Evolutionary conservation across 1,140 invertebrate species (phyloP), one percentile per base, ranked within the genome.

Genomic region (Heliothis virescens): DNA sequence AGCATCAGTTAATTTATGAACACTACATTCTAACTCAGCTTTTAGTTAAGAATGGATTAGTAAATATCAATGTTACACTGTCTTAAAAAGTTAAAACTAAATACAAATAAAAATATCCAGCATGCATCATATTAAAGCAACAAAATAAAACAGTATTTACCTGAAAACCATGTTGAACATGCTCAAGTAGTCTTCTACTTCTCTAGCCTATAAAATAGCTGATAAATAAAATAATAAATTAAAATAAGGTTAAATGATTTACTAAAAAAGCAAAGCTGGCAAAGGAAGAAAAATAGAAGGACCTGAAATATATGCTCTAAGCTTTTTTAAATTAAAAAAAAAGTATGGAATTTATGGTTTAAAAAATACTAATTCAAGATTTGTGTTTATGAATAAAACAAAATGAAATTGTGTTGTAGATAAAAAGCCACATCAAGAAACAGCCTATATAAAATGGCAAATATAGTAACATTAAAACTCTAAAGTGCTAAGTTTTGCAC

Each of bases 111-210:
- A 41, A 41, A 41, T 41, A 41, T 41, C 34, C 5, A 41, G 34
- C 34, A 41, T 7, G 34, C 34, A 41, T 9, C 5, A 41, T 41
- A 41, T 21, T 26, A 34, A 4, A 62, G 65, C 79, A 77, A 47
- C n/a, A 60, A 34, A 55, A 76, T 63, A 16, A 82, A 73, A 69
- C 13, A 75, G 77, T 86, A 87, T 83, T 86, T 81, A 94, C 92
- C 84, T 84, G 72, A 88, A 63, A 79, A 82, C 48, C 72, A 18
- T 41, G 53, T 57, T 78, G 76, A 15, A 29, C 85, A 85, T 86
- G 85, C 85, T 82, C 79, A 83, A 82, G 79, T 29, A 53, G 57
- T 82, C 82, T 62, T 73, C 81, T 81, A 84, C 55, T 63, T 75
- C 60, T 76, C 69, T 74, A 82, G 80, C 77, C 82, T 81, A 83